A percentile compares a stretch with the other conserved stretches of the same genome.
Evolutionary conservation across 1,140 invertebrate species (phyloP).

Genomic region (Bombus polaris): DNA sequence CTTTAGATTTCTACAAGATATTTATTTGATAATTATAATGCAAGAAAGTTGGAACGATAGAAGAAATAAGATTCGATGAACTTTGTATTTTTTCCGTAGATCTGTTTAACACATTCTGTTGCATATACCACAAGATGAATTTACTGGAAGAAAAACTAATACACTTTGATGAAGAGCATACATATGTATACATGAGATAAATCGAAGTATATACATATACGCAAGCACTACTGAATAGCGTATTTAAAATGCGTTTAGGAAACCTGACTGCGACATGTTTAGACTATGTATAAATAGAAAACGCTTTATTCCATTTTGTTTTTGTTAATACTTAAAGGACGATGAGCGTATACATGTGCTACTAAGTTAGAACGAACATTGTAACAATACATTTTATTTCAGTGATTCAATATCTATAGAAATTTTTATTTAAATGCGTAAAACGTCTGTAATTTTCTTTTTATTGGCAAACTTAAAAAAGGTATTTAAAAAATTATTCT

Average conservation of each 20-base stretch:
- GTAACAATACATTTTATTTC: background rate
- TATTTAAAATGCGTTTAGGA: conserved; percentile 19
- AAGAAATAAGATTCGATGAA: background rate
- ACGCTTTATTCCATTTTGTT: background rate
- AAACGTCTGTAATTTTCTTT: background rate
- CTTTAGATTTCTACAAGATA: background rate
- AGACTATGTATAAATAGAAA: conserved; percentile 16
- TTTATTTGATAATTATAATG: background rate
- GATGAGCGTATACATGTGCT: background rate
- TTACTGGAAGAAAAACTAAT: background rate
- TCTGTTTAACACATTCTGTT: background rate
- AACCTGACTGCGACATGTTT: conserved; percentile 11
- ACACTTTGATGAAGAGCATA: background rate
- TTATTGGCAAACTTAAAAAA: background rate
- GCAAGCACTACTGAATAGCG: conserved; percentile 4
- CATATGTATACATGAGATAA: background rate
- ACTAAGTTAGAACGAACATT: background rate
- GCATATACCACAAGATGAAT: background rate
- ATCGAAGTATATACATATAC: conserved; percentile 20
- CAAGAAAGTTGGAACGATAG: background rate
- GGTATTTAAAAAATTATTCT: background rate
- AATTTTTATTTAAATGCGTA: background rate
- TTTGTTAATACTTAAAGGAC: conserved; percentile 35
- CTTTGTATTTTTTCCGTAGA: background rate
- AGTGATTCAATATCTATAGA: background rate